Base-by-base conservation (phyloP, 2,888 invertebrate genomes). In the Lycophotia porphyrea region DNA sequence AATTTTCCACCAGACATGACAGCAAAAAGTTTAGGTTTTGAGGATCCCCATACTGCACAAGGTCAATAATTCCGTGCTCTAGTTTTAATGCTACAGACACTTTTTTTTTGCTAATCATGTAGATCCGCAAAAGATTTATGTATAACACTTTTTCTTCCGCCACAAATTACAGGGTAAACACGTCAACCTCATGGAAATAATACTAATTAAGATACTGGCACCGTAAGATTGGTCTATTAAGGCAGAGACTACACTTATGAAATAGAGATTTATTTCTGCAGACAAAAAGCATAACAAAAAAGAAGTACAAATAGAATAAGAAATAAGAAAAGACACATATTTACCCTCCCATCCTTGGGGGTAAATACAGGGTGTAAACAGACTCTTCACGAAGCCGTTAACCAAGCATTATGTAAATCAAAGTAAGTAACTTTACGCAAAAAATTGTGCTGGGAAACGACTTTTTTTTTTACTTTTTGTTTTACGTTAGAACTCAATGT, bases 171-270 rank as follows among this genome's bases (percentile, higher is more conserved):
- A 86, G 67, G 9, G 36, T 76, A 36, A 82, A 66, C 60, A 52
- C 39, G 58, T 70, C 52, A 70, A 13, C 34, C 44, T 73, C 74
- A 36, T 72, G 81, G 74, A 84, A 73, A 79, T 74, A 79, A 70
- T 71, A 65, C 61, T 72, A 70, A 85, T 87, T 76, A 78, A 77
- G 84, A 71, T 66, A 79, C 69, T 70, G 68, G 67, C 71, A 77
- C 76, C n/a, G 34, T 63, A 68, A 49, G 61, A 74, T 64, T 76
- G 76, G 64, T 74, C 71, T 65, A 34, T 34, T 63, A 63, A 63
- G 63, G 63, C 39, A 7, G n/a, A 4, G 63, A 9, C n/a, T 18
- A 63, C n/a, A 39, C 36, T n/a, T n/a, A n/a, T n/a, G n/a, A n/a
- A n/a, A n/a, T n/a, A n/a, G n/a, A n/a, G n/a, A n/a, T n/a, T n/a